Conservation (phyloP, 2,113 vertebrate species). For the Irena cyanogastra region DNA sequence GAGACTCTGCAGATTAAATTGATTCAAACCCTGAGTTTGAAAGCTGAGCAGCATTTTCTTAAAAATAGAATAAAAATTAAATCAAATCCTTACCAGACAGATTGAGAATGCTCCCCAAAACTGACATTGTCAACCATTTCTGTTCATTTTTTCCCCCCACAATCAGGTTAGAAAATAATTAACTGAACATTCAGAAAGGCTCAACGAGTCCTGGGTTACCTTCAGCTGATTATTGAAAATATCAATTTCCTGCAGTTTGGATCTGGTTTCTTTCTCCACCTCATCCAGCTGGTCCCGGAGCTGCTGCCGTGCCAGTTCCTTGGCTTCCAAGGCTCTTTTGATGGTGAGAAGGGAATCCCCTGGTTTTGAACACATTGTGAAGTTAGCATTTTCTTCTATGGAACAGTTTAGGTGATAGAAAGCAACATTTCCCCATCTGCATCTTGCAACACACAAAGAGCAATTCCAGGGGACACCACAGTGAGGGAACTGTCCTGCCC, state of each 20-base stretch:
- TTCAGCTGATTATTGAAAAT: slow-evolving; percentile 96
- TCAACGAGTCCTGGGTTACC: slow-evolving; percentile 72
- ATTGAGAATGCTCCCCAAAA: neutral
- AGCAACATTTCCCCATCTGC: neutral
- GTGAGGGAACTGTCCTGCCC: neutral
- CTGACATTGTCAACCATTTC: neutral
- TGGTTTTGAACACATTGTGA: slow-evolving; percentile 58
- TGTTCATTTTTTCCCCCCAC: neutral
- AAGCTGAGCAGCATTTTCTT: neutral
- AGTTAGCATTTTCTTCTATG: neutral
- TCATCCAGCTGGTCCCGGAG: slow-evolving; percentile 90
- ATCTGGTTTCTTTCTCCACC: slow-evolving; percentile 92
- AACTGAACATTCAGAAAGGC: neutral
- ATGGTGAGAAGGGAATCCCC: slow-evolving; percentile 91
- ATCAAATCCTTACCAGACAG: neutral
- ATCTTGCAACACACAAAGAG: neutral
- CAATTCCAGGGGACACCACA: neutral
- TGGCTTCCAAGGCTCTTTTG: slow-evolving; percentile 90
- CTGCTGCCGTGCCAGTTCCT: slow-evolving; percentile 86
- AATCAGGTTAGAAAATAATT: neutral
- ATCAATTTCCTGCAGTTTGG: slow-evolving; percentile 95
- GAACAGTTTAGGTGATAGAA: neutral
- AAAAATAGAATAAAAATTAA: neutral
- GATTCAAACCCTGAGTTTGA: neutral
- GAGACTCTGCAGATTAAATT: neutral